Evolutionary conservation across 1,140 invertebrate genomes (phyloP), one percentile per base, ranked within the genome.

Genomic region (Ips nitidus): DNA sequence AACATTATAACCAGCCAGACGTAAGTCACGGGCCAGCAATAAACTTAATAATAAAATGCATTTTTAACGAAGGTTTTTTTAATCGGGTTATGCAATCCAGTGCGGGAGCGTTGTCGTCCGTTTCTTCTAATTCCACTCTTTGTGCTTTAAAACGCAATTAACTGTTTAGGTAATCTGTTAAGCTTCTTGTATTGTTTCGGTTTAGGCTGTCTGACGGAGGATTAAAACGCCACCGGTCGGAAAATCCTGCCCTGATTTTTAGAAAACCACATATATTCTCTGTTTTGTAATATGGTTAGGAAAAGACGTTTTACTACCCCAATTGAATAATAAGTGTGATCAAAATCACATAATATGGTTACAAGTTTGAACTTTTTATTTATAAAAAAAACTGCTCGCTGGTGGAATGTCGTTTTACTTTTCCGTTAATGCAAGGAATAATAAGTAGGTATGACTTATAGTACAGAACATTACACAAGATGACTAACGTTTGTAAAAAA

Each of bases 151-250:
- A 59, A 59, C 41, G 57, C 57, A 59, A 59, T 59, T 59, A 59
- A 59, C 57, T 59, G 57, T 59, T 41, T 41, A 42, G 57, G 57
- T 59, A 59, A 59, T 59, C 57, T 42, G 41, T 42, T 59, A 59
- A 59, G 57, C 57, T 59, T 42, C 57, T 59, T 59, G 57, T 59
- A n/a, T 59, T 41, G 57, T 59, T 59, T 59, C 39, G 39, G 57
- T 38, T 41, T 41, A 4, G 37, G 6, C 37, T 59, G 0, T 6
- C 38, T 39, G 37, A 22, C 38, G 5, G 37, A 42, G n/a, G 41
- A 39, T 41, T 37, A 55, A 59, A 41, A n/a, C 57, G 42, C 57
- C 57, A 59, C 8, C 41, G 57, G 57, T 59, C 39, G 37, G 37
- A 22, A 50, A 22, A 7, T 50, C 47, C 7, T 1, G 22, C 47